Base-by-base conservation (phyloP, 2,888 invertebrate genomes). In the Tetropium fuscum region DNA sequence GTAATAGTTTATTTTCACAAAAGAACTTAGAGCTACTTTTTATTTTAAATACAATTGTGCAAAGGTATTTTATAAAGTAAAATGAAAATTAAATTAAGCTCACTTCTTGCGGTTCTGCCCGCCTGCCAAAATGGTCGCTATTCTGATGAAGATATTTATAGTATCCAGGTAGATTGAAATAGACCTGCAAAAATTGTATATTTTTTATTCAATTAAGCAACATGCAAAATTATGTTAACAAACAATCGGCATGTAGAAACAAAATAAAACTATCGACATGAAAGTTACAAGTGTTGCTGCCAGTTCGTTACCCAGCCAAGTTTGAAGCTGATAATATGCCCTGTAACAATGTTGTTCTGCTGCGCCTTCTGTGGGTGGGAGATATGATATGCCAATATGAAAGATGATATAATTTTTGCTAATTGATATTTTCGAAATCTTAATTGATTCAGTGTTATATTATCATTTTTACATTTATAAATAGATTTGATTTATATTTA, bases 111-210 rank as follows among this genome's bases (percentile, higher is more conserved):
- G 86, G 76, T 86, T 87, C 79, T 85, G 87, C 63, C 87, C 87
- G 54, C 94, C 93, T 15, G 92, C 88, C 75, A 98, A 80, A 68
- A 99, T 95, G 77, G 91, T 90, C 1, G 93, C 95, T 76, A 99
- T 92, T 67, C 98, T 87, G 75, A 98, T 91, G 81, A 99, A 99
- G 78, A 99, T 99, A 83, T 99, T 99, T 62, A 99, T 79, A 0
- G 95, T 91, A 78, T 98, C 98, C 88, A 98, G 82, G 80, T 97
- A 98, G 68, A 98, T 95, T 1, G 94, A 91, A 76, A 98, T 89
- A 4, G 95, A 93, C 57, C 97, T 98, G 86, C 48, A 90, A 88
- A 74, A 78, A 78, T 27, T 30, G n/a, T 27, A 4, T 72, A 73
- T 73, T n/a, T 3, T 36, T 11, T 34, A 45, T 3, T 38, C 7